Base-by-base conservation (phyloP, 2,888 invertebrate species). In the Neria commutata region DNA sequence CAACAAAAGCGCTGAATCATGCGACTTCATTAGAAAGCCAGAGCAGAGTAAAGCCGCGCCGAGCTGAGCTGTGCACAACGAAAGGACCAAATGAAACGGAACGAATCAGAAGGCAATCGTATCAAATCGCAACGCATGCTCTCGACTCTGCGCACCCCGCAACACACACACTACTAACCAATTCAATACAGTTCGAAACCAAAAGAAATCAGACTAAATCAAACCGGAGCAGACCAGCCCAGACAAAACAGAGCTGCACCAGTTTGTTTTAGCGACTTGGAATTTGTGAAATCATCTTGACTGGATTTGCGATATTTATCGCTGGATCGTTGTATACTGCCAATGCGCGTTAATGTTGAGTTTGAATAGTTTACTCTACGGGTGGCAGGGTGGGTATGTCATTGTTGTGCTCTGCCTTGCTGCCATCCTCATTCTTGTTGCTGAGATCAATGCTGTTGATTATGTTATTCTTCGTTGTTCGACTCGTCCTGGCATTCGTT, bases 1-100 rank as follows among this genome's bases (percentile, higher is more conserved):
- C 37, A 25, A 37, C 63, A 62, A 67, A 69, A 56, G 60, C 54
- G 74, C 64, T 67, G 64, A 74, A 59, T 74, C 72, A 72, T 71
- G 69, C 64, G 61, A 72, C 68, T 69, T 72, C 72, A 72, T 74
- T 72, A 74, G 74, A 65, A 64, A 48, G 29, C 6, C 37, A 53
- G 42, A 17, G 19, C 37, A n/a, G 37, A n/a, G n/a, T 14, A 8
- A n/a, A 37, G 11, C 37, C 37, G 42, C 8, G 11, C 37, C 37
- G 42, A 14, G 21, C 42, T 17, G 8, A 42, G 3, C 42, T 17
- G 6, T 19, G 4, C 42, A 21, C 17, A 42, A 19, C 42, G 42
- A 37, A 8, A 6, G 42, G 21, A 42, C 5, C 19, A 8, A 4
- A 42, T 42, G 21, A 19, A 42, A 19, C 42, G 42, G 3, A 42